phyloP scores from a whole-genome alignment of 2,113 vertebrate genomes.

The Hippolais icterina region DNA sequence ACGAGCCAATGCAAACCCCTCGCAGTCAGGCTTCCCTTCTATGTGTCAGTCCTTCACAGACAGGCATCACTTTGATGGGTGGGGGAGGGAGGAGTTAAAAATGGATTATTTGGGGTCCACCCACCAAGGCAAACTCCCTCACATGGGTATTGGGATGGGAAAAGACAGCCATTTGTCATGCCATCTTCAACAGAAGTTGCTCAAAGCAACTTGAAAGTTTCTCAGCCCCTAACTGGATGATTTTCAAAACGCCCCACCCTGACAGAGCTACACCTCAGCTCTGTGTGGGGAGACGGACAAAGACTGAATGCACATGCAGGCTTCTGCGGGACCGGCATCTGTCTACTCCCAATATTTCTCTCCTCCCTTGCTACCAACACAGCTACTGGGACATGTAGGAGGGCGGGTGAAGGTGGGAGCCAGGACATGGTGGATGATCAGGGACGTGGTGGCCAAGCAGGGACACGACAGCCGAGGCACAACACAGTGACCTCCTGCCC shows the following conservation, averaged over 20 bases:
- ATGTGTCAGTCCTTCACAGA: neutral
- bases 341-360: neutral
- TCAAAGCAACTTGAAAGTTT: neutral
- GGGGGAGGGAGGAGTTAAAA: neutral
- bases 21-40: neutral
- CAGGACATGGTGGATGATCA: neutral
- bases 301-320: rapidly evolving
- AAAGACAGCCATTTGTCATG: neutral
- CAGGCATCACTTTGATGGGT: neutral
- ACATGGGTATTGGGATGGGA: neutral
- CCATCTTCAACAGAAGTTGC: neutral
- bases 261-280: neutral
- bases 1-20: neutral
- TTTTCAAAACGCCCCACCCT: neutral
- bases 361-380: neutral
- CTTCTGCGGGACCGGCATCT: neutral
- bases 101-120: neutral
- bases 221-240: neutral
- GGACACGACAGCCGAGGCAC: neutral
- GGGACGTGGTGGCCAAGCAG: neutral
- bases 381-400: conserved; percentile 4
- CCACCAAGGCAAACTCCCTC: neutral
- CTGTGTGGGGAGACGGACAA: rapidly evolving
- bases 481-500: neutral
- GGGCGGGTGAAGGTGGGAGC: neutral